Evolutionary conservation across 2,797 vertebrate genomes (phyloP).

Genomic region (Synanceia verrucosa): DNA sequence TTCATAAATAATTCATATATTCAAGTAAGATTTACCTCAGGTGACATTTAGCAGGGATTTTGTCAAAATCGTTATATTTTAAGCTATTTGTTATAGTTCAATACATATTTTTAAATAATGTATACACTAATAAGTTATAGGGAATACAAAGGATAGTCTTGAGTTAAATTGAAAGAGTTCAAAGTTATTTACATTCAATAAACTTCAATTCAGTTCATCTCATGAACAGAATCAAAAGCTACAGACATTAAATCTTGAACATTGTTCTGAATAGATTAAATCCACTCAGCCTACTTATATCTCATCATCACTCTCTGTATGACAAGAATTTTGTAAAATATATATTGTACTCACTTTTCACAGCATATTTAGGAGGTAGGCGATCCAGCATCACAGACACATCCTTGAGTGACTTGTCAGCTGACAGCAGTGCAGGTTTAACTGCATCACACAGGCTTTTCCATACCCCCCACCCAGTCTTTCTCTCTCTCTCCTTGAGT

Average conservation of each 20-base stretch:
- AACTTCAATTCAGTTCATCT: neutral
- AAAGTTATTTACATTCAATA: neutral
- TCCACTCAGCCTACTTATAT: neutral
- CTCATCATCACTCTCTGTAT: neutral
- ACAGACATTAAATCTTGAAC: neutral
- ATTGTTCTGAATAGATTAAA: neutral
- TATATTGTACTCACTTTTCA: constrained; percentile 55
- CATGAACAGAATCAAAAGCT: neutral
- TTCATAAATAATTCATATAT: constrained; percentile 37
- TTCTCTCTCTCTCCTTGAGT: neutral
- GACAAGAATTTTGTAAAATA: neutral
- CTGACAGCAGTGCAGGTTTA: constrained; percentile 15
- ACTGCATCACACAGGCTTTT: neutral
- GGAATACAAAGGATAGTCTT: fast-evolving
- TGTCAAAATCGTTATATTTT: constrained; percentile 4
- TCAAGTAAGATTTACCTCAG: constrained; percentile 13
- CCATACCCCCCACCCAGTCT: neutral
- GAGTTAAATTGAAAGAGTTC: neutral
- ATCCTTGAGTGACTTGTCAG: constrained; percentile 23
- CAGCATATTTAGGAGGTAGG: neutral
- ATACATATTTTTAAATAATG: fast-evolving
- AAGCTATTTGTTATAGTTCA: neutral
- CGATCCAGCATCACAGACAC: constrained; percentile 8
- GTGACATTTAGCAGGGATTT: neutral
- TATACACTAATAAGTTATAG: neutral